Conservation (phyloP, 2,888 invertebrate species). For the Stenolophus ochropezus region DNA sequence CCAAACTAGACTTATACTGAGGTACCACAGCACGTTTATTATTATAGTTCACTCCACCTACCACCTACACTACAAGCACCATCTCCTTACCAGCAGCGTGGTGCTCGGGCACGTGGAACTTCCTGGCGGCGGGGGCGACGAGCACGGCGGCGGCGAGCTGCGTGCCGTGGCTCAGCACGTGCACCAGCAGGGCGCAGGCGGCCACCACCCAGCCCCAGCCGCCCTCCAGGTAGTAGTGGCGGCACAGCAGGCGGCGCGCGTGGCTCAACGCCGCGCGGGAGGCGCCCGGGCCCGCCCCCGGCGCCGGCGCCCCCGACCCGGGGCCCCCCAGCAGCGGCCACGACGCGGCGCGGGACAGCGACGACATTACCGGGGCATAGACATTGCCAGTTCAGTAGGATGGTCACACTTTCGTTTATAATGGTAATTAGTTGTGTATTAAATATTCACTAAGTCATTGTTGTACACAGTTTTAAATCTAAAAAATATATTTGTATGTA, state of each 20-base stretch:
- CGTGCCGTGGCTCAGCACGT: slow-evolving; percentile 84
- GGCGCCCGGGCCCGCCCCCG: slow-evolving; percentile 72
- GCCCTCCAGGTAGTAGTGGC: slow-evolving; percentile 90
- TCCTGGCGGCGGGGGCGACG: slow-evolving; percentile 78
- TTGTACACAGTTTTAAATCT: too few relatives aligned
- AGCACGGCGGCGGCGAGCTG: slow-evolving; percentile 80
- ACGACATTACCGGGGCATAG: slow-evolving; percentile 68
- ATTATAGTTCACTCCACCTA: too few relatives aligned
- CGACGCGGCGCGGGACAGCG: slow-evolving; percentile 74
- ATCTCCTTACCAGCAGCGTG: slow-evolving; percentile 78
- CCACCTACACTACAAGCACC: not conserved
- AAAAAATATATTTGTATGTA: too few relatives aligned
- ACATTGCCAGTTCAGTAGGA: not conserved
- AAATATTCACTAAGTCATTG: too few relatives aligned
- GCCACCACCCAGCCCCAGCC: slow-evolving; percentile 92
- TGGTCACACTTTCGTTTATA: too few relatives aligned
- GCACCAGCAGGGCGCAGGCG: slow-evolving; percentile 82
- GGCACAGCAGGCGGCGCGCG: slow-evolving; percentile 77
- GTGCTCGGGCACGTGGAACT: slow-evolving; percentile 78
- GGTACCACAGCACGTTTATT: too few relatives aligned
- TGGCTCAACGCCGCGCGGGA: slow-evolving; percentile 72
- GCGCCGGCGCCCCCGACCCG: slow-evolving; percentile 74
- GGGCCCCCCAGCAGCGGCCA: slow-evolving; percentile 75
- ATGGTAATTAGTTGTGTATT: too few relatives aligned
- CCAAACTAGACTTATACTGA: too few relatives aligned